Conservation (phyloP, 2,113 vertebrate species). For the Oryzias javanicus region DNA sequence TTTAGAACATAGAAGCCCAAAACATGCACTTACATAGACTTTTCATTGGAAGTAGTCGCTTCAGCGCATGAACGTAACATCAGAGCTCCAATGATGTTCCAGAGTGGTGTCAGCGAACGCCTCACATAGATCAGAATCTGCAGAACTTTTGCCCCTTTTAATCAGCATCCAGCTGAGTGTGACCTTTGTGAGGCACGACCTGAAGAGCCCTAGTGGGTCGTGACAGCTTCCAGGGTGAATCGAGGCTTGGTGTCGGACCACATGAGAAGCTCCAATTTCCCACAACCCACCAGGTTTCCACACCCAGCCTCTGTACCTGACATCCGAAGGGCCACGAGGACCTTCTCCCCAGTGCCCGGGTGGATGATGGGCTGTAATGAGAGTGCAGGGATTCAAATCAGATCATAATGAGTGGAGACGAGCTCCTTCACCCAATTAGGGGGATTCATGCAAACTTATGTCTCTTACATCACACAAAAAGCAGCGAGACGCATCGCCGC, state of each 20-base stretch:
- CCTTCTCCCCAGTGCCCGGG: conserved; percentile 92
- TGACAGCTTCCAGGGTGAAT: conserved; percentile 53
- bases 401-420: conserved; percentile 17
- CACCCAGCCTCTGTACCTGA: conserved; percentile 80
- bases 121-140: conserved; percentile 39
- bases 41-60: no score
- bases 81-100: no score
- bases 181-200: conserved; percentile 74
- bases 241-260: conserved; percentile 45
- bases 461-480: not conserved
- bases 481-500: no score
- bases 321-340: conserved; percentile 97
- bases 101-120: no score
- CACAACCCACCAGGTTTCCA: conserved; percentile 12
- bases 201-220: conserved; percentile 49
- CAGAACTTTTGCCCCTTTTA: conserved; percentile 62
- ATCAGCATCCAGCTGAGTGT: conserved; percentile 78
- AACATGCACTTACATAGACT: no score
- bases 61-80: no score
- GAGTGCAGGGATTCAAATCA: conserved; percentile 15
- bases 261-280: conserved; percentile 61
- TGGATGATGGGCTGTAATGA: conserved; percentile 88
- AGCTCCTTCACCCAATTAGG: not conserved
- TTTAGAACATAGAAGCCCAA: no score
- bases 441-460: not conserved